These are phyloP conservation scores for Phrynocephalus guinanensis DNA, from an alignment of 2,797 vertebrate species.

Conservation along the genomic window DNA sequence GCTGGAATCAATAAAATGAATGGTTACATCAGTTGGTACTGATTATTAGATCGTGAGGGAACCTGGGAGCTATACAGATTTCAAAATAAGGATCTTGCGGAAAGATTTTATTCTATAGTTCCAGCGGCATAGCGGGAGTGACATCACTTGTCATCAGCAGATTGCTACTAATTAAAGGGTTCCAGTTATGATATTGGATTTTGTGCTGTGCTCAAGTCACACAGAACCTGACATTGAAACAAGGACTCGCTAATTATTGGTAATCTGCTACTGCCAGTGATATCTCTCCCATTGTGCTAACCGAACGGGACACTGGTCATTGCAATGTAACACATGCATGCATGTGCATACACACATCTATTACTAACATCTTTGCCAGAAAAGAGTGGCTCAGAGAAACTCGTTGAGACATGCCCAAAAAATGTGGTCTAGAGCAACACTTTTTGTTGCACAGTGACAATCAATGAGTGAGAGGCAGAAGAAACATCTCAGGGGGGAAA, in stretches of 20 bases:
- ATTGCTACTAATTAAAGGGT: too few species aligned
- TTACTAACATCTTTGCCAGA: conserved; percentile 2
- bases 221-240: too few species aligned
- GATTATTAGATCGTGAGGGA: background rate
- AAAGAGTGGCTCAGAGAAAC: conserved; percentile 22
- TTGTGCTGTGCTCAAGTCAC: too few species aligned
- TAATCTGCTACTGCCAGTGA: too few species aligned
- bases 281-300: too few species aligned
- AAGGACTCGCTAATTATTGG: too few species aligned
- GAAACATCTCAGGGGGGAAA: background rate
- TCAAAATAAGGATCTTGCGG: background rate
- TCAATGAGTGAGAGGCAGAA: background rate
- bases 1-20: background rate
- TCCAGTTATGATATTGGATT: too few species aligned
- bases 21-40: background rate
- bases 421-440: conserved; percentile 43
- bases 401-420: conserved; percentile 60
- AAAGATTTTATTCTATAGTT: background rate
- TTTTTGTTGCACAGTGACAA: background rate
- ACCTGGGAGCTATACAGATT: background rate
- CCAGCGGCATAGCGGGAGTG: too few species aligned
- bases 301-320: too few species aligned
- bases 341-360: background rate
- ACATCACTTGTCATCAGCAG: too few species aligned
- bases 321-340: background rate